Conservation (phyloP, 2,888 invertebrate species). For the Eupithecia vulgata region DNA sequence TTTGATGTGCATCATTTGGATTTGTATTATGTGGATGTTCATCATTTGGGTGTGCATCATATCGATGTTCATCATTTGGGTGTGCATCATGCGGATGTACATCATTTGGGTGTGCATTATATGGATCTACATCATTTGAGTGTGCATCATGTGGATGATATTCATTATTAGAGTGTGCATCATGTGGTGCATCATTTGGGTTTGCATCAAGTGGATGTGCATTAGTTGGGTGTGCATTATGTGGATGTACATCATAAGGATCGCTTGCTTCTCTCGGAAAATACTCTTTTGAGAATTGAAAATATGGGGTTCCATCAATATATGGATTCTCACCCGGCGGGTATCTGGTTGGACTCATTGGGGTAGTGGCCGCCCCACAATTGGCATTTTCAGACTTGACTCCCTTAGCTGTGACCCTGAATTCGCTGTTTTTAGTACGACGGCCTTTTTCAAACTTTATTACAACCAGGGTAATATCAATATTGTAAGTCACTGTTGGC, state of each 20-base stretch:
- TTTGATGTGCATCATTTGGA: too few species aligned
- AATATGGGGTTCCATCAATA: neutral
- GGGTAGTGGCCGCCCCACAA: neutral
- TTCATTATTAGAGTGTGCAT: neutral
- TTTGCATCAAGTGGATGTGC: neutral
- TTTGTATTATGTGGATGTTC: too few species aligned
- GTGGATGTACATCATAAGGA: neutral
- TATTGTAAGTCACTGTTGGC: neutral
- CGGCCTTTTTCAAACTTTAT: neutral
- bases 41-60: neutral
- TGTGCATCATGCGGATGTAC: neutral
- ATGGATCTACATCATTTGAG: neutral
- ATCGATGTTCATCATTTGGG: neutral
- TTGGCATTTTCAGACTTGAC: neutral
- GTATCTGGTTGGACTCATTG: neutral
- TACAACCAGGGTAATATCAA: neutral
- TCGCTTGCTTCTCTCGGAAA: neutral
- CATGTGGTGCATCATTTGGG: too few species aligned
- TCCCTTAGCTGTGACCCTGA: neutral
- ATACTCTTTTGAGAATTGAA: neutral
- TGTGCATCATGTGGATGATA: neutral
- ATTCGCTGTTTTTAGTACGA: neutral
- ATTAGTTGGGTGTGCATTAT: neutral
- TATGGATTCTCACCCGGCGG: neutral
- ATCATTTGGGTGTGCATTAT: neutral